Evolutionary conservation across 2,888 invertebrate genomes (phyloP).

Genomic region (Pammene aurita): DNA sequence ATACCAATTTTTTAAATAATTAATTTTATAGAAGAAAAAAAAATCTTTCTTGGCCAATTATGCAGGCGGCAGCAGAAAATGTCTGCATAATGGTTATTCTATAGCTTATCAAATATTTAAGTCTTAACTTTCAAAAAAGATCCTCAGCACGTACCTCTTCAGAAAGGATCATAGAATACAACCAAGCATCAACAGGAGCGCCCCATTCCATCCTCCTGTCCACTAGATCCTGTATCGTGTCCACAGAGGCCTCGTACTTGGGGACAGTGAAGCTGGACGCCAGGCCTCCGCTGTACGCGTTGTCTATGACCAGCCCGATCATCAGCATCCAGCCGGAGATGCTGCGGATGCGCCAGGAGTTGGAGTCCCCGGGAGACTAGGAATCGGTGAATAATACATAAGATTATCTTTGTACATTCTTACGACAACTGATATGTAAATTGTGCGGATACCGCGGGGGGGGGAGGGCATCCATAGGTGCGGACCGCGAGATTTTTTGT

Average conservation of each 20-base stretch:
- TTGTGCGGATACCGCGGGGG: no score
- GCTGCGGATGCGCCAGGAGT: constrained; percentile 45
- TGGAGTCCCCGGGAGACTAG: constrained; percentile 31
- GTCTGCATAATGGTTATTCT: no score
- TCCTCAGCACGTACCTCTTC: constrained; percentile 81
- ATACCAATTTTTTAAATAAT: no score
- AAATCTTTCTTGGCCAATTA: no score
- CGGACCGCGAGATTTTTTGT: no score
- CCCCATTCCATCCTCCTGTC: constrained; percentile 81
- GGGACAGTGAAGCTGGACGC: constrained; percentile 83
- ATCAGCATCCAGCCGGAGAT: constrained; percentile 62
- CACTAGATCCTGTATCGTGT: constrained; percentile 77
- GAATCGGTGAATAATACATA: neutral
- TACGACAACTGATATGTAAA: no score
- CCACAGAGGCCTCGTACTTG: constrained; percentile 77
- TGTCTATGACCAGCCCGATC: constrained; percentile 76
- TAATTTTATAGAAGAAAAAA: no score
- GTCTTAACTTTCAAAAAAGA: no score
- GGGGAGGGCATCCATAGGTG: no score
- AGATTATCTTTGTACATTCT: no score
- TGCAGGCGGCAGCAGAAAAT: no score
- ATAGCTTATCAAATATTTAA: no score
- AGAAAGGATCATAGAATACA: constrained; percentile 82
- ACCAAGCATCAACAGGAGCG: constrained; percentile 87
- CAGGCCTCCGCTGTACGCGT: constrained; percentile 82